These are phyloP conservation scores for Brachyrhaphis roseni DNA, from an alignment of 2,797 vertebrate species.

Conservation along the genomic window DNA sequence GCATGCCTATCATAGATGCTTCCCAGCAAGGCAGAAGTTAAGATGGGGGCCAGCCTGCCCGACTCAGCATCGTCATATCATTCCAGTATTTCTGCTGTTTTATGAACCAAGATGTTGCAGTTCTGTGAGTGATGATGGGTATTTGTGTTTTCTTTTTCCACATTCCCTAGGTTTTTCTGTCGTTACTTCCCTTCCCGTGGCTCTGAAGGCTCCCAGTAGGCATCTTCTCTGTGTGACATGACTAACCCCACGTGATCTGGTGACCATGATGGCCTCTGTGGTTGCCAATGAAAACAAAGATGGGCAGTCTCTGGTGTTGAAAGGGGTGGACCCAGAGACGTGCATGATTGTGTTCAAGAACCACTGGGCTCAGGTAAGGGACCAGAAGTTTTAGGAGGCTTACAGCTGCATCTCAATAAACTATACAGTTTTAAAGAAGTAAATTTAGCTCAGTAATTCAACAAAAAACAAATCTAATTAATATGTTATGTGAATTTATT, in stretches of 20 bases:
- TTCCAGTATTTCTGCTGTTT: conserved; percentile 26
- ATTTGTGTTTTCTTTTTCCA: conserved; percentile 16
- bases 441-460: neutral
- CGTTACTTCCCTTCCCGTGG: conserved; percentile 34
- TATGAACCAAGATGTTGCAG: conserved; percentile 12
- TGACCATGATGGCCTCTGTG: conserved; percentile 87
- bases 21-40: conserved; percentile 53
- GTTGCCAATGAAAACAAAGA: conserved; percentile 83
- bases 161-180: conserved; percentile 54
- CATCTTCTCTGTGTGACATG: conserved; percentile 78
- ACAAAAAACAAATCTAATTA: neutral
- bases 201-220: conserved; percentile 50
- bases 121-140: conserved; percentile 24
- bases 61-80: conserved; percentile 7
- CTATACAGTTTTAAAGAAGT: neutral
- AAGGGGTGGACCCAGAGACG: conserved; percentile 96
- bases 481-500: neutral
- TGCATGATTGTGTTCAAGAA: conserved; percentile 99
- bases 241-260: conserved; percentile 77
- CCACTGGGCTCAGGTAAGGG: conserved; percentile 96
- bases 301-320: conserved; percentile 85
- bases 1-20: conserved; percentile 75
- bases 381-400: neutral
- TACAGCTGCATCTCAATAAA: neutral
- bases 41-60: conserved; percentile 7